phyloP scores from a whole-genome alignment of 2,888 invertebrate species.

The Callimorpha dominula region DNA sequence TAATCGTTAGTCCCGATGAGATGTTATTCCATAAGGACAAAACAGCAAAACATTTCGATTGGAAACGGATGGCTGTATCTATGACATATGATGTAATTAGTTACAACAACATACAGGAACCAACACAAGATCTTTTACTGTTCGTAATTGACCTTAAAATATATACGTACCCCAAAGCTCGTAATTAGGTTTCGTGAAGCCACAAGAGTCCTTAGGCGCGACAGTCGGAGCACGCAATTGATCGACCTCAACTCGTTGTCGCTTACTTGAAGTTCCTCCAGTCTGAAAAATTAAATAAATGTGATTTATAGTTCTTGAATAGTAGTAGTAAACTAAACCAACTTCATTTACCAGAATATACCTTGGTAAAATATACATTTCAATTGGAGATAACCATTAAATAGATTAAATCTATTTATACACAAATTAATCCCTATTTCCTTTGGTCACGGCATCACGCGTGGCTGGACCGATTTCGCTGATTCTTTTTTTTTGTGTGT shows the following conservation, averaged over 20 bases:
- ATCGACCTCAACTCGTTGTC: conserved; percentile 90
- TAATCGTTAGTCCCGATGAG: no score
- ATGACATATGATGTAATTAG: no score
- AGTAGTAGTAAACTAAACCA: no score
- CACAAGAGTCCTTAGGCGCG: conserved; percentile 87
- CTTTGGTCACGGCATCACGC: no score
- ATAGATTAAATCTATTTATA: no score
- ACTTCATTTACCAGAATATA: not conserved
- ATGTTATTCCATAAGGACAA: no score
- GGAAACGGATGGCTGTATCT: no score
- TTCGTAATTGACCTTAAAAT: not conserved
- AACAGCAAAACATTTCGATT: no score
- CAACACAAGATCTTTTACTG: not conserved
- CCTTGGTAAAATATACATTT: not conserved
- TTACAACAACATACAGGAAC: no score
- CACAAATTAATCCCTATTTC: no score
- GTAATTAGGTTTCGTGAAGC: conserved; percentile 77
- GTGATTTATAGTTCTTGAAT: not conserved
- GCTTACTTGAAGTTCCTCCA: conserved; percentile 90
- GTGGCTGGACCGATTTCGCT: no score
- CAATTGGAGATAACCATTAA: not conserved
- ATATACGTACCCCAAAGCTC: conserved; percentile 69
- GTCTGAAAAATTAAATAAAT: conserved; percentile 78
- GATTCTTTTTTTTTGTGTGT: no score
- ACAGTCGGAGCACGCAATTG: conserved; percentile 86